Percentiles rank a stretch among this genome's conserved stretches.
phyloP scores from a whole-genome alignment of 2,888 invertebrate species.

The Thalpophila matura region DNA sequence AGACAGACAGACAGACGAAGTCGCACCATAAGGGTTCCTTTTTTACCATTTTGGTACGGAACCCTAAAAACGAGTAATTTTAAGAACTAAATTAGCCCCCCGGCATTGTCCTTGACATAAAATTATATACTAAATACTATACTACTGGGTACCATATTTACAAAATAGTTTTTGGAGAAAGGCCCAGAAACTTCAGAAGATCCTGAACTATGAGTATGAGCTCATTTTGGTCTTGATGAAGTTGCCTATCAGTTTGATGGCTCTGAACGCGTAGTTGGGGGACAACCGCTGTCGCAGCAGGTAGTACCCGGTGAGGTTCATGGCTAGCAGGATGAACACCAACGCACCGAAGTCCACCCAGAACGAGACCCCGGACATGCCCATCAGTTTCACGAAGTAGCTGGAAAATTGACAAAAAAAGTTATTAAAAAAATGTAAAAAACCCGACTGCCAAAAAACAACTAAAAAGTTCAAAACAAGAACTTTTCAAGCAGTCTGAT shows the following conservation, averaged over 20 bases:
- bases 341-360: constrained; percentile 93
- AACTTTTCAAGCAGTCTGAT: no score
- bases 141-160: neutral
- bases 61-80: no score
- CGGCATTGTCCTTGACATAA: no score
- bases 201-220: constrained; percentile 55
- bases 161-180: constrained; percentile 3
- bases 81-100: no score
- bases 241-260: constrained; percentile 93
- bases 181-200: neutral
- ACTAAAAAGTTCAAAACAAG: no score
- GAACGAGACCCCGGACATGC: constrained; percentile 93
- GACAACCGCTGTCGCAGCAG: constrained; percentile 93
- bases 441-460: no score
- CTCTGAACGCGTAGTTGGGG: constrained; percentile 93
- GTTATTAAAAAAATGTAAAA: neutral
- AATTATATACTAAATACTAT: neutral
- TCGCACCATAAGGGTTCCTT: no score
- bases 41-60: no score
- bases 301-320: constrained; percentile 93
- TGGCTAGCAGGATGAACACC: constrained; percentile 90
- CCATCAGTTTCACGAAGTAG: constrained; percentile 94
- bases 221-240: constrained; percentile 93
- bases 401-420: constrained; percentile 68
- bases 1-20: no score